These are phyloP conservation scores for Orestias chungarensis DNA, from an alignment of 2,797 vertebrate genomes.

Conservation along the genomic window DNA sequence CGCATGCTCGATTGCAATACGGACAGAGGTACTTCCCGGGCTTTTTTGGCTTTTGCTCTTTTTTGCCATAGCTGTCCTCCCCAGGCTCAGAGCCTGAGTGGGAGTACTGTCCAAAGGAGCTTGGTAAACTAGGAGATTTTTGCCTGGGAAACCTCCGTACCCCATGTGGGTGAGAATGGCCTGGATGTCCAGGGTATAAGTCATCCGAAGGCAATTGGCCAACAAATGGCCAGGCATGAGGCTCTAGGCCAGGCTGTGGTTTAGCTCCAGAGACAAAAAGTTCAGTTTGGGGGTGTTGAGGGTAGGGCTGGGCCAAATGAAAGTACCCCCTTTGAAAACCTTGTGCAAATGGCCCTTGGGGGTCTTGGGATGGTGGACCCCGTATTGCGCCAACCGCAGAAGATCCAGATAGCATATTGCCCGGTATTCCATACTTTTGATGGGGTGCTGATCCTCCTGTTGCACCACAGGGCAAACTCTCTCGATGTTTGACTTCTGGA, in stretches of 20 bases:
- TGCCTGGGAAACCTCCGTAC: slow-evolving; percentile 86
- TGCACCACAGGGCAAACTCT: slow-evolving; percentile 83
- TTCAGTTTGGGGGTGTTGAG: slow-evolving; percentile 89
- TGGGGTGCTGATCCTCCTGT: slow-evolving; percentile 79
- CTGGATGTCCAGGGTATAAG: slow-evolving; percentile 83
- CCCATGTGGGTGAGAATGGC: slow-evolving; percentile 86
- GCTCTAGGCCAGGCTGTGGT: slow-evolving; percentile 91
- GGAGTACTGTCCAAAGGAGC: slow-evolving; percentile 91
- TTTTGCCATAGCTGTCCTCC: slow-evolving; percentile 90
- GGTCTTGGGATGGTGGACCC: slow-evolving; percentile 66
- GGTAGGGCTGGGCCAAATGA: slow-evolving; percentile 91
- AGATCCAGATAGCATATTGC: slow-evolving; percentile 78
- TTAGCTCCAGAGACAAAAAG: slow-evolving; percentile 89
- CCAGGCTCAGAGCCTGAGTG: slow-evolving; percentile 89
- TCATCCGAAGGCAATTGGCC: slow-evolving; percentile 93
- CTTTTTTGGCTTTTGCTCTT: slow-evolving; percentile 97
- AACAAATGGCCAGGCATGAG: slow-evolving; percentile 91
- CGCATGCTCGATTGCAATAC: slow-evolving; percentile 96
- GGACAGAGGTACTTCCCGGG: slow-evolving; percentile 98
- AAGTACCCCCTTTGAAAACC: slow-evolving; percentile 86
- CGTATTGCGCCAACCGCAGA: slow-evolving; percentile 76
- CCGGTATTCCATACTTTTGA: slow-evolving; percentile 83
- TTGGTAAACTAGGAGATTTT: slow-evolving; percentile 91
- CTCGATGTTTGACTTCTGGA: slow-evolving; percentile 85
- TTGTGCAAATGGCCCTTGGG: slow-evolving; percentile 70